phyloP scores from a whole-genome alignment of 2,888 invertebrate genomes.

The Imbricaverruca yamaguchii region DNA sequence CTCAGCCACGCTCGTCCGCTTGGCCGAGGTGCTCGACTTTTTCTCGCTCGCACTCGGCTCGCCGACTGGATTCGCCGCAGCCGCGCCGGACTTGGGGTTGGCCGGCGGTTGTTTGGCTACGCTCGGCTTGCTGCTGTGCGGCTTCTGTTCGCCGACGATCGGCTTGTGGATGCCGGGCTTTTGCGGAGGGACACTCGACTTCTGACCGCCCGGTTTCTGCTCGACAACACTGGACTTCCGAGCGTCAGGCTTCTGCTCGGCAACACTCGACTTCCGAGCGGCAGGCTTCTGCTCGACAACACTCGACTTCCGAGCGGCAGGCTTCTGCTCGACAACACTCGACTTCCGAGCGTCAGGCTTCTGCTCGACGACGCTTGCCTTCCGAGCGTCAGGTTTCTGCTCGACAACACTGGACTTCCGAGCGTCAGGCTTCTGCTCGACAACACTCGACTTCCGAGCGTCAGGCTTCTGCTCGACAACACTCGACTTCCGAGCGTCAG shows the following conservation, averaged over 20 bases:
- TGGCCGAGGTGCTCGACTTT: no score
- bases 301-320: not conserved
- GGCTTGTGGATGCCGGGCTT: no score
- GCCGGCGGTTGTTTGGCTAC: no score
- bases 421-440: not conserved
- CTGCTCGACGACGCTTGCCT: not conserved
- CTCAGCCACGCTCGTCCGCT: no score
- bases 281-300: not conserved
- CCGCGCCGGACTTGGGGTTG: no score
- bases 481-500: not conserved
- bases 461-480: not conserved
- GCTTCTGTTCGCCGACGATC: no score
- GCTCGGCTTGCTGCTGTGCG: no score
- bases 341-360: not conserved
- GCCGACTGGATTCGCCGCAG: no score
- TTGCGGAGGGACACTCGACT: no score
- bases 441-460: not conserved
- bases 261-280: not conserved
- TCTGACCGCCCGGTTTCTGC: not conserved
- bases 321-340: not conserved
- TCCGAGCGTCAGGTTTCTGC: not conserved
- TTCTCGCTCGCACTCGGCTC: no score
- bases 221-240: not conserved
- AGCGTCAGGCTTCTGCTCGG: not conserved
- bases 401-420: not conserved